These are phyloP conservation scores for Ceratosolen fusciceps DNA, from an alignment of 1,140 invertebrate species.

Conservation along the genomic window DNA sequence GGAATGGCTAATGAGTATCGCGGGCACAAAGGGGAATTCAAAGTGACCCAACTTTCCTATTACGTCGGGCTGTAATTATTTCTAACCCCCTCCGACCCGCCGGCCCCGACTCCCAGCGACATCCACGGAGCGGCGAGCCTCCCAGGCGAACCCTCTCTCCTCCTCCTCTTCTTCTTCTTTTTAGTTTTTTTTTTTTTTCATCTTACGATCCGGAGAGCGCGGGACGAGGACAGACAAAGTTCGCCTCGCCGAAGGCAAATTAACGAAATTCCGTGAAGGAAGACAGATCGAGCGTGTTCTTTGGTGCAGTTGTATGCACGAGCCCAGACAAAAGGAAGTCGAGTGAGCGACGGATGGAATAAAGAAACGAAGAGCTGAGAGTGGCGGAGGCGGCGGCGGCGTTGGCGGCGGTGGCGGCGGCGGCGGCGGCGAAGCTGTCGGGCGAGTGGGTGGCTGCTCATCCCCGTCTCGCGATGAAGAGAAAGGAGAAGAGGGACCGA, in stretches of 20 bases:
- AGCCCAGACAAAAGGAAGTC: slow-evolving; percentile 46
- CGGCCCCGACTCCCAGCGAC: no score
- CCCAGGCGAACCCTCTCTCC: neutral
- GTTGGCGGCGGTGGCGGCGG: no score
- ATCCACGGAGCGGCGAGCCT: no score
- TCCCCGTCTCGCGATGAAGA: no score
- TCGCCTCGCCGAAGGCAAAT: slow-evolving; percentile 52
- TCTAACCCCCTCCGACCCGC: neutral
- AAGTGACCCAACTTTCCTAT: slow-evolving; percentile 47
- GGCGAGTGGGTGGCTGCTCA: no score
- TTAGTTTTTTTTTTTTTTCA: slow-evolving; percentile 25
- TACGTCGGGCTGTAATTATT: slow-evolving; percentile 40
- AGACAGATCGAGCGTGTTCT: slow-evolving; percentile 50
- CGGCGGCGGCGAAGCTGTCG: no score
- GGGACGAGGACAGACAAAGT: slow-evolving; percentile 51
- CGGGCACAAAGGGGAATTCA: slow-evolving; percentile 39
- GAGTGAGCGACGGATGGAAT: slow-evolving; percentile 42
- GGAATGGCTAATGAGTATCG: slow-evolving; percentile 48
- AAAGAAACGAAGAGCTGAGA: slow-evolving; percentile 32
- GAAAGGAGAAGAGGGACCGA: slow-evolving; percentile 52
- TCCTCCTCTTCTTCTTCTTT: neutral
- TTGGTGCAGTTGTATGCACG: slow-evolving; percentile 10
- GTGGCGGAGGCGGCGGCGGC: no score
- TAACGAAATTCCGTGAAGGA: slow-evolving; percentile 58
- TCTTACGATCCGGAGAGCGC: slow-evolving; percentile 37